Percentiles rank a stretch among this genome's conserved stretches.
phyloP scores from a whole-genome alignment of 2,113 vertebrate species.

The Albula glossodonta region DNA sequence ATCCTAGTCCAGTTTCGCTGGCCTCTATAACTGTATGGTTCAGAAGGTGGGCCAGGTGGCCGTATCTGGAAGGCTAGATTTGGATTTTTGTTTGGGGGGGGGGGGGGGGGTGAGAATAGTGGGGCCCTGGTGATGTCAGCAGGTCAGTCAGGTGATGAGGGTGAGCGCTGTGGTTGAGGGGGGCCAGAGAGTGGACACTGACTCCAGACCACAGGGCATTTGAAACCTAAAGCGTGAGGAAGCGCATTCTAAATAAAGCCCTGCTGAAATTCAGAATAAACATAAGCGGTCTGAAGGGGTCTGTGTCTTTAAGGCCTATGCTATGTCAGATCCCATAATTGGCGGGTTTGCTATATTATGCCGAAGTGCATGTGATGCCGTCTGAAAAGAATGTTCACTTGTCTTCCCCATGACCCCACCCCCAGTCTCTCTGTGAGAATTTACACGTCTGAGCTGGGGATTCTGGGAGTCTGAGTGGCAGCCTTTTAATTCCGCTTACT shows the following conservation, averaged over 20 bases:
- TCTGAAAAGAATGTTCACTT: slow-evolving; percentile 45
- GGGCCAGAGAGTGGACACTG: background rate
- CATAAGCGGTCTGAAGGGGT: background rate
- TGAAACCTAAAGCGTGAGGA: background rate
- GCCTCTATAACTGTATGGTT: background rate
- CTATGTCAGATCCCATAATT: slow-evolving; percentile 47
- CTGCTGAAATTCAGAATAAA: background rate
- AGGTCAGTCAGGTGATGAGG: background rate
- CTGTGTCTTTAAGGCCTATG: slow-evolving; percentile 46
- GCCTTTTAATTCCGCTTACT: background rate
- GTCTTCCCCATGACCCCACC: background rate
- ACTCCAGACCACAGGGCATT: background rate
- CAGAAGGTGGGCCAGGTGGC: background rate
- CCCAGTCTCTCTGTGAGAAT: slow-evolving; percentile 15
- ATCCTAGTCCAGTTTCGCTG: background rate
- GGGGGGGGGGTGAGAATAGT: no score
- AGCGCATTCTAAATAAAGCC: background rate
- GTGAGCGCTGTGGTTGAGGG: background rate
- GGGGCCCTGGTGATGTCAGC: background rate
- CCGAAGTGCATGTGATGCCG: slow-evolving; percentile 35
- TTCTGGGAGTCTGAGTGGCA: slow-evolving; percentile 29
- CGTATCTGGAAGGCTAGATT: background rate
- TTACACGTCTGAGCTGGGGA: slow-evolving; percentile 34
- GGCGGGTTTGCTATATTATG: slow-evolving; percentile 30
- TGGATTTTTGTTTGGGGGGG: background rate